Base-by-base conservation (phyloP, 2,113 vertebrate genomes). In the Bolborhynchus lineola region DNA sequence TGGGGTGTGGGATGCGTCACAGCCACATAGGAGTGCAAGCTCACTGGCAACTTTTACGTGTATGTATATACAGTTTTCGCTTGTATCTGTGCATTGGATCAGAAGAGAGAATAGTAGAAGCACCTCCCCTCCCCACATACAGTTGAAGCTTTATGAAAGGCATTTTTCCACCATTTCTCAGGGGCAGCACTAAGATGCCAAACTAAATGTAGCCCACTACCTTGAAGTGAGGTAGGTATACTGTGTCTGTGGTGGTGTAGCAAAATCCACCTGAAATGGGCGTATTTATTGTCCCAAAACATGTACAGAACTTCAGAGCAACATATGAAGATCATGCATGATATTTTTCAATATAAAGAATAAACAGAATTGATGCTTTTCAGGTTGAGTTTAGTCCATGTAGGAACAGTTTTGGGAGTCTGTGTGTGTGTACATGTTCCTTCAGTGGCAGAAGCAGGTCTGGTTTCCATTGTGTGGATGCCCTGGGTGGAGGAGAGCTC, bases 291-390 rank as follows among this genome's bases (percentile, higher is more conserved):
- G 50, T 78, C 74, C 23, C 20, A 25, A 68, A 79, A 41, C 1
- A 0, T 55, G 62, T 62, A 42, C 24, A 62, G 57, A 57, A 33
- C 29, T 60, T 70, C 16, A 50, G 59, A 69, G 26, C 16, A 15
- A 11, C 0, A 0, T n/a, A 26, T 8, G 16, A 76, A 69, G 39
- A 90, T 9, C n/a, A 4, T 4, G 6, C 2, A 1, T 33, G 16
- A 14, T 65, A 26, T 55, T 82, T 86, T 88, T 88, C 49, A 50
- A 0, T 50, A 15, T 26, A 42, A 70, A 47, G 59, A 75, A 79
- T 50, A 35, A 47, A 35, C 17, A 33, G n/a, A 71, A 63, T 69
- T 28, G 33, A 24, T 16, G 24, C 86, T 90, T 65, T 71, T 35
- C n/a, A 39, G 47, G 62, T 82, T 60, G 39, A 26, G 2, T 31